Evolutionary conservation across 2,888 invertebrate genomes (phyloP), one percentile per base, ranked within the genome.

Genomic region (Quadriops clusia): DNA sequence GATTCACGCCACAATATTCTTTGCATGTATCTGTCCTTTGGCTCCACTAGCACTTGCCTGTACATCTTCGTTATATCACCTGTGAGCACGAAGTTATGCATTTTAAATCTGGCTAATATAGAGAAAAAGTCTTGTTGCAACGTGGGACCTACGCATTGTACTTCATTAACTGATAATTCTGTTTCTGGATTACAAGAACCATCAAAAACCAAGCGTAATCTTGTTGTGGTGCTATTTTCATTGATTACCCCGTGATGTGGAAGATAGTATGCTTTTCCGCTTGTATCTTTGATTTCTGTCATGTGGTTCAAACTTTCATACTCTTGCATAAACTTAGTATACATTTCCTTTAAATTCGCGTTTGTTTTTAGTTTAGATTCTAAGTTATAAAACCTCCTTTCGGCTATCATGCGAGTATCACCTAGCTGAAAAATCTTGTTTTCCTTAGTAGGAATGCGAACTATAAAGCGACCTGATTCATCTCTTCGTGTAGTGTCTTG

Each of bases 301-400:
- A 34, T 34, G 12, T 34, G 34, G 4, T 9, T 3, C 26, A 36
- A 13, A 10, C n/a, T 29, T 5, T 13, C 17, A 18, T 35, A 35
- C 2, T 35, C 35, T 9, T 28, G 18, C 14, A 35, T 28, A 17
- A 36, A 28, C 28, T 27, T 15, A 10, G 20, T 8, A 14, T 35
- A 35, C 9, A 28, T 14, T 8, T 8, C n/a, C 28, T 35, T 35
- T 2, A 35, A 14, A 16, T 17, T 18, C 15, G 3, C n/a, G 14
- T 28, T 21, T n/a, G 10, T 10, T n/a, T 14, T 21, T 13, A 36
- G 35, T 35, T 36, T 35, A 9, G 28, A 22, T 15, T 35, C 34
- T 2, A 35, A 22, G 3, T 32, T 17, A 14, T 35, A 5, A 27
- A 36, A 35, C 17, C 28, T 37, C 18, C 23, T 28, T 23, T 33